Base-by-base conservation (phyloP, 2,888 invertebrate genomes). In the Parapristionchus giblindavisi region DNA sequence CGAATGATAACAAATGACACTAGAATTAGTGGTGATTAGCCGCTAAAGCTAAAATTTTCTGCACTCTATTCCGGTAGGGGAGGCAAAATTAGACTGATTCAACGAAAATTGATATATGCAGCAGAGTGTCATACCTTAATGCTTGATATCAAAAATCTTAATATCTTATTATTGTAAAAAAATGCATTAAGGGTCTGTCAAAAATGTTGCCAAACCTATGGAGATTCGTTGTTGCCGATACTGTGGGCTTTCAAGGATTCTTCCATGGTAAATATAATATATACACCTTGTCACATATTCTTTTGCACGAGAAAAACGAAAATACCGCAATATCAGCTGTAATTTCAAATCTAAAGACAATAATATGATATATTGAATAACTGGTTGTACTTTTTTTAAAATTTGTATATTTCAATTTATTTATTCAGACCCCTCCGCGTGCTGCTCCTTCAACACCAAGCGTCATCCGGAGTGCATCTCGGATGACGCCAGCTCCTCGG, bases 171-270 rank as follows among this genome's bases (percentile, higher is more conserved):
- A n/a, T n/a, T n/a, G n/a, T n/a, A n/a, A n/a, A n/a, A n/a, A n/a
- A n/a, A n/a, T n/a, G n/a, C n/a, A n/a, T 27, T 17, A 38, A 63
- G 63, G 63, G 63, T n/a, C 14, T 63, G 27, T 63, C 63, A 24
- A 40, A 38, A 2, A 8, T 63, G 1, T 43, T 63, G 0, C 63
- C 63, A 11, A 27, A 24, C 21, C 63, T 63, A 24, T 63, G 38
- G 38, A 38, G 63, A 14, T 63, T 63, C 40, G 40, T 63, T 29
- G 63, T 63, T 27, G 38, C 40, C 24, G 63, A 63, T 63, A 4
- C 40, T 3, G 27, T 63, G 24, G n/a, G 43, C 27, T 43, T 63
- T 32, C 63, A 27, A 0, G 1, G 8, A 1, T 34, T 63, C 43
- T 27, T n/a, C 0, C 27, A 40, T 5, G 63, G 27, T 24, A 27